Conservation (phyloP, 2,888 invertebrate genomes). For the Notodonta dromedarius region DNA sequence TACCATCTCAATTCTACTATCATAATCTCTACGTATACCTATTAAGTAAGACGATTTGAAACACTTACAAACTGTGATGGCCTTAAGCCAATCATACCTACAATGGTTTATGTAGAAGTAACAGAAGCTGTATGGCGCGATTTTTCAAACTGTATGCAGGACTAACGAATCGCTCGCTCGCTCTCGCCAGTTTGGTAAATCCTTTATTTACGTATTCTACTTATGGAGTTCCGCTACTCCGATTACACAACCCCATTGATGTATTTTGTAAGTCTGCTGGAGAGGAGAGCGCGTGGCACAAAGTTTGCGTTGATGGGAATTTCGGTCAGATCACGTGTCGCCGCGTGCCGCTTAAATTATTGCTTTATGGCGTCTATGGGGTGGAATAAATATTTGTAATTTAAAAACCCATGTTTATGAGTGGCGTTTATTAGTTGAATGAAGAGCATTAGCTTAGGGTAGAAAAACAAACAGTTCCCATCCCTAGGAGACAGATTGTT, state of each 20-base stretch:
- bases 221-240: slow-evolving; percentile 8
- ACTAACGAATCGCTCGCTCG: not conserved
- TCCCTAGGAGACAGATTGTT: too few species aligned
- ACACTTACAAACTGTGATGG: too few species aligned
- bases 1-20: too few species aligned
- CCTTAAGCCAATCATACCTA: too few species aligned
- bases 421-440: slow-evolving; percentile 49
- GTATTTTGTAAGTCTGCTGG: slow-evolving; percentile 30
- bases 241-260: slow-evolving; percentile 21
- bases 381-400: slow-evolving; percentile 74
- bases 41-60: too few species aligned
- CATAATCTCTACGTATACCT: too few species aligned
- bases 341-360: slow-evolving; percentile 63
- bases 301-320: slow-evolving; percentile 42
- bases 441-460: slow-evolving; percentile 33
- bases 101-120: too few species aligned
- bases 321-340: slow-evolving; percentile 61
- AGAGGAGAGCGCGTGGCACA: slow-evolving; percentile 51
- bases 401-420: slow-evolving; percentile 61
- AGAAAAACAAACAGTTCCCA: not conserved
- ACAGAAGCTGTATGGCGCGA: too few species aligned
- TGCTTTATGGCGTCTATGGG: slow-evolving; percentile 52
- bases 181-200: not conserved
- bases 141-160: not conserved
- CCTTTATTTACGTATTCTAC: slow-evolving; percentile 11